Conservation (phyloP, 2,113 vertebrate species). For the Sakesphorus luctuosus region DNA sequence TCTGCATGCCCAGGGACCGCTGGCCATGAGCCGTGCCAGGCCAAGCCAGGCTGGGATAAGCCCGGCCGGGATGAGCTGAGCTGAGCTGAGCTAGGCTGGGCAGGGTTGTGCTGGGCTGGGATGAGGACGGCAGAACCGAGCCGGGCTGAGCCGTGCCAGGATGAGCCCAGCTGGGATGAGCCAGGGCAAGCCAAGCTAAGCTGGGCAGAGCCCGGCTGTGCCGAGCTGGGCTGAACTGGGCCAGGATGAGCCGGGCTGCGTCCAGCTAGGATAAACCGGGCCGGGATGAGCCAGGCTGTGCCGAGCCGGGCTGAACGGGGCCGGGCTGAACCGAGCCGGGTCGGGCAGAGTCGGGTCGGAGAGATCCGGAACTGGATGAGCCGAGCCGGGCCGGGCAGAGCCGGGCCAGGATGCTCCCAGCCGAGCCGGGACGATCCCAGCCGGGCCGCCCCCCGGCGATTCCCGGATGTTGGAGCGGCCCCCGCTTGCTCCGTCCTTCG, state of each 20-base stretch:
- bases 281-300: too few species aligned
- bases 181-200: too few species aligned
- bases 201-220: background rate
- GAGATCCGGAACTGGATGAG: too few species aligned
- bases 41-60: background rate
- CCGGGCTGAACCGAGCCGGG: too few species aligned
- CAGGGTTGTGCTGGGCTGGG: background rate
- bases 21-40: background rate
- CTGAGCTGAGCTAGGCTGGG: too few species aligned
- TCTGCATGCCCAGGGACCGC: background rate
- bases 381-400: too few species aligned
- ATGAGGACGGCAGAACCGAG: too few species aligned
- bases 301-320: too few species aligned
- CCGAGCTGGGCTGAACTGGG: accelerated
- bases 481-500: conserved; percentile 68
- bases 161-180: background rate
- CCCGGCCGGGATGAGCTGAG: background rate
- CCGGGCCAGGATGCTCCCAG: background rate
- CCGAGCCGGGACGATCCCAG: background rate
- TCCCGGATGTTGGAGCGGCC: conserved; percentile 81
- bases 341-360: too few species aligned
- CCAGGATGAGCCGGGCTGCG: background rate
- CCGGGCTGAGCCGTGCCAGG: background rate
- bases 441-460: background rate
- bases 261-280: too few species aligned